Evolutionary conservation across 2,797 vertebrate species (phyloP), one percentile per base, ranked within the genome.

Genomic region (Hyperoplus lanceolatus): DNA sequence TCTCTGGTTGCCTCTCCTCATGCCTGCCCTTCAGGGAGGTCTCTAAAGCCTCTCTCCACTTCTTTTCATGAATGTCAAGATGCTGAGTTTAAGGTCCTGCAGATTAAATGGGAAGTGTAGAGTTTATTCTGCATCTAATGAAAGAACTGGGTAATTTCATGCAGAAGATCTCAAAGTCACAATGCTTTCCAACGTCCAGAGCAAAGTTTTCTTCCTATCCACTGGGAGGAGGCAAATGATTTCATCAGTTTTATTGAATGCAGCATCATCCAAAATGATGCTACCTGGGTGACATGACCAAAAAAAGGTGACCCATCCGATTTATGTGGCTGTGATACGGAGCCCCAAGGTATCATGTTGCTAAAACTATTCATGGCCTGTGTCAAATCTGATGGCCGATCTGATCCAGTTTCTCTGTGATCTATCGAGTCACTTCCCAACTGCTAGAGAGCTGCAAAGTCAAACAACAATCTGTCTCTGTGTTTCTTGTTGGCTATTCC

Each of bases 61-160:
- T 91, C 93, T 94, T 94, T 94, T 89, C 87, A 89, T 90, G 92
- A 95, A 96, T 95, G 95, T 95, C 94, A 95, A 95, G 94, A 95
- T 93, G 93, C 84, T 84, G 93, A 91, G 89, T 91, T 90, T 89
- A 94, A 94, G 94, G 92, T 94, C 92, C 88, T 84, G 90, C 89
- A 93, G 93, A 95, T 95, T 94, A 94, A 94, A 92, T 83, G 85
- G 92, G 91, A 93, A 91, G 87, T 80, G 89, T 94, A 82, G 83
- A 89, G 92, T 93, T 93, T 93, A 92, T 91, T 92, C 85, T 91
- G 83, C 70, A 18, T 85, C 89, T 93, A 94, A 95, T 95, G 87
- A 93, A 90, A 93, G 91, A 93, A 90, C 89, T 88, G 74, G 84
- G 81, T 92, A 92, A 94, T 95, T 95, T 93, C 91, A 92, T 90